These are phyloP conservation scores for Diachasmimorpha longicaudata DNA, from an alignment of 1,140 invertebrate genomes.

Conservation along the genomic window DNA sequence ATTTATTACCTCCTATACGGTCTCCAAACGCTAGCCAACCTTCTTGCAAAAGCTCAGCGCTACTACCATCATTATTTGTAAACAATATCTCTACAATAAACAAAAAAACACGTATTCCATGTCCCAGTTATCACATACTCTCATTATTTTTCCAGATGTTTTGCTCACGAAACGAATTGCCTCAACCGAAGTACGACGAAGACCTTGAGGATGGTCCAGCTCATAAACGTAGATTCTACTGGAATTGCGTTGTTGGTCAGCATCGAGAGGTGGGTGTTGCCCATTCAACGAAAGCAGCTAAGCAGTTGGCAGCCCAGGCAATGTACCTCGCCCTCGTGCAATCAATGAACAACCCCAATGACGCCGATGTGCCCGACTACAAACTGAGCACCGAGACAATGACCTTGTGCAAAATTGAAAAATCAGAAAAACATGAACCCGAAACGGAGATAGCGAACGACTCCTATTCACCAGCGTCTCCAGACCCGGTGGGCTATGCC, in stretches of 20 bases:
- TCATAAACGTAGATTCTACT: not conserved
- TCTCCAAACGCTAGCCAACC: too few species aligned
- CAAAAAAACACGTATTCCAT: not conserved
- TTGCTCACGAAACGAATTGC: not conserved
- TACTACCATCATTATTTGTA: too few species aligned
- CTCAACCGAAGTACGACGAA: not conserved
- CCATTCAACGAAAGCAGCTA: not conserved
- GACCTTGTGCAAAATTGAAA: not conserved
- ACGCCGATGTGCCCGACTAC: not conserved
- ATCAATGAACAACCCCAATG: not conserved
- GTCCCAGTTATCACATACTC: too few species aligned
- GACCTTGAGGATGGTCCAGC: not conserved
- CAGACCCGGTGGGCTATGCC: not conserved
- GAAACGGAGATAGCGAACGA: not conserved
- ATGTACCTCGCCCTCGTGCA: not conserved
- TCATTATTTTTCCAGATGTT: not conserved
- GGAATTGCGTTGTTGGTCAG: not conserved
- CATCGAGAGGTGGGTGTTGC: not conserved
- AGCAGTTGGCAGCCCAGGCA: not conserved
- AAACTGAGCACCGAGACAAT: not conserved
- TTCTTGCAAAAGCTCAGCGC: too few species aligned
- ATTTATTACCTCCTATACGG: too few species aligned
- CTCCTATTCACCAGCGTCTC: not conserved
- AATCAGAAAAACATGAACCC: not conserved
- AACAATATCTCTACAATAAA: not conserved